These are phyloP conservation scores for mouse (Mus musculus) DNA, from an alignment of 2,113 vertebrate genomes.

Conservation along the genomic window GRCm39 chr11:68015001-68015500, in stretches of 20 bases:
- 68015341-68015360: not conserved
- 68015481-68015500: not conserved
- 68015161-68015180: too few species aligned
- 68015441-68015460: not conserved
- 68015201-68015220: too few species aligned
- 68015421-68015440: not conserved
- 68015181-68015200: too few species aligned
- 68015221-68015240: not conserved
- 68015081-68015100: too few species aligned
- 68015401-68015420: not conserved
- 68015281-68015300: not conserved
- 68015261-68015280: not conserved
- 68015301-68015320: not conserved
- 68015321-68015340: not conserved
- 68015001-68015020: not conserved
- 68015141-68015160: too few species aligned
- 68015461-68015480: not conserved
- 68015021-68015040: not conserved
- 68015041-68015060: too few species aligned
- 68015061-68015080: too few species aligned
- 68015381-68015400: not conserved
- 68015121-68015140: too few species aligned
- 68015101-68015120: too few species aligned
- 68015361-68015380: not conserved
- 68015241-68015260: not conserved